A percentile compares a stretch with the other conserved stretches of the same genome.
Conservation (phyloP, 92 coral and sea anemone genomes). For the Phenganax marumi region DNA sequence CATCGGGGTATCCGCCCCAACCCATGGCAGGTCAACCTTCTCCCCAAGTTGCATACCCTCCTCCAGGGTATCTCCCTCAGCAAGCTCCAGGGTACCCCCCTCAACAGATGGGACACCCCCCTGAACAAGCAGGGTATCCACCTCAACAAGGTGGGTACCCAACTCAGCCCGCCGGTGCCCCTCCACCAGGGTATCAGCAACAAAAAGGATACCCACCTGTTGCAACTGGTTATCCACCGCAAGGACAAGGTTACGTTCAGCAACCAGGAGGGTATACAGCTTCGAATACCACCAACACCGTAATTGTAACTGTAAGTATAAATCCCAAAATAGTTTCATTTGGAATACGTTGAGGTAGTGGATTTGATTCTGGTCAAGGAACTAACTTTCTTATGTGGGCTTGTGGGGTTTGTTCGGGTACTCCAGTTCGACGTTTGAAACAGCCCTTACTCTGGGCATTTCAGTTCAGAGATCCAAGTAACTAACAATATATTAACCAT, state of each 20-base stretch:
- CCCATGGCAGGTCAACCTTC: background rate
- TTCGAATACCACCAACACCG: background rate
- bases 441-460: too few relatives aligned
- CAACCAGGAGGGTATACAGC: background rate
- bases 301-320: constrained; percentile 15
- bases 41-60: background rate
- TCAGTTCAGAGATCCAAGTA: too few relatives aligned
- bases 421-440: too few relatives aligned
- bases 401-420: too few relatives aligned
- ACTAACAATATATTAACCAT: too few relatives aligned
- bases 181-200: background rate
- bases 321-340: too few relatives aligned
- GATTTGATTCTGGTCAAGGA: too few relatives aligned
- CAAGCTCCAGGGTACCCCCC: background rate
- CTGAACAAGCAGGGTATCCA: background rate
- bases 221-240: constrained; percentile 10
- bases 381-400: too few relatives aligned
- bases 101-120: background rate
- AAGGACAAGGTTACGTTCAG: background rate
- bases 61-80: background rate
- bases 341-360: too few relatives aligned
- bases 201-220: constrained; percentile 7
- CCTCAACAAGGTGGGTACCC: background rate
- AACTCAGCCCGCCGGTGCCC: background rate
- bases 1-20: background rate